Evolutionary conservation across 2,113 vertebrate species (phyloP).

Genomic region (Entosphenus tridentatus): DNA sequence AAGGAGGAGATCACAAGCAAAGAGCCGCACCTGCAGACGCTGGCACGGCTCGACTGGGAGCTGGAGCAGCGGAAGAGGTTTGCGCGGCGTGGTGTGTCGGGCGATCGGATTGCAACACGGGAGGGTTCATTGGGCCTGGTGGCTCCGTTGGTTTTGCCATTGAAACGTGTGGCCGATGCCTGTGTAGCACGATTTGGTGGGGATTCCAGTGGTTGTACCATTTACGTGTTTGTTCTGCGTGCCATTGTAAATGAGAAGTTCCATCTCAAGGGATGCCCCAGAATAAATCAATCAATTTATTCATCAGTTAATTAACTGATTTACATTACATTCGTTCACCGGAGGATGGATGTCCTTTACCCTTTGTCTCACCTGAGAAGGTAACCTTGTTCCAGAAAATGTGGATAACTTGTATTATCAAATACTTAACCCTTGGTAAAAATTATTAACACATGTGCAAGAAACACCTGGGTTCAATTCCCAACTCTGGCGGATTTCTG

Average conservation of each 20-base stretch:
- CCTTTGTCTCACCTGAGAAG: too few species aligned
- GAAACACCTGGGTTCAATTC: neutral
- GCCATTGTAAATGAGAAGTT: neutral
- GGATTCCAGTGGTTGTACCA: neutral
- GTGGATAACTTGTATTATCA: too few species aligned
- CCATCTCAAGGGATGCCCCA: neutral
- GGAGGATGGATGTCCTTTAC: too few species aligned
- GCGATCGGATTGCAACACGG: too few species aligned
- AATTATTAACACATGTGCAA: too few species aligned
- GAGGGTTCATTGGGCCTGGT: neutral
- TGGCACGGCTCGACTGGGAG: slow-evolving; percentile 93
- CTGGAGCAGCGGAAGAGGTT: slow-evolving; percentile 91
- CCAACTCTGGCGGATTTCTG: neutral
- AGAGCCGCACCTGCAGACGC: slow-evolving; percentile 75
- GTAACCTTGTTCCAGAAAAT: too few species aligned
- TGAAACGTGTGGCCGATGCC: neutral
- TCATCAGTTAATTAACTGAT: too few species aligned
- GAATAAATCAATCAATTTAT: too few species aligned
- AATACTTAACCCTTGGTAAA: too few species aligned
- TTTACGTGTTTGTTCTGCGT: neutral
- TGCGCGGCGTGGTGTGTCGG: neutral
- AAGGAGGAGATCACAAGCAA: slow-evolving; percentile 40
- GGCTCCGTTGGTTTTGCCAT: neutral
- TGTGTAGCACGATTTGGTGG: neutral
- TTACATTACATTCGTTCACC: too few species aligned